Conservation (phyloP, 2,888 invertebrate species). For the Caenorhabditis becei region DNA sequence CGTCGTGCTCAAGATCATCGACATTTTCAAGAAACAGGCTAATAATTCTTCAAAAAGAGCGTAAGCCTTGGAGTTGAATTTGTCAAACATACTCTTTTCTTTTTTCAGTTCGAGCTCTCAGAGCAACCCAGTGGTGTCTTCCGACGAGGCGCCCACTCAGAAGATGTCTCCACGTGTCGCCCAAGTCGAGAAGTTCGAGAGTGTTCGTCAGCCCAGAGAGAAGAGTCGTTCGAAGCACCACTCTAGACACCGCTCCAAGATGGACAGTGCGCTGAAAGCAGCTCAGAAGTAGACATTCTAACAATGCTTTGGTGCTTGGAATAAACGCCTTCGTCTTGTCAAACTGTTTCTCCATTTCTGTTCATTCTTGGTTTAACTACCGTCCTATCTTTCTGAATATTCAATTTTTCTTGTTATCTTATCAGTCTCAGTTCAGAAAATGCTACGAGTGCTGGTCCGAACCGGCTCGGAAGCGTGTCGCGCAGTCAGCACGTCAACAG, state of each 20-base stretch:
- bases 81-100: not conserved
- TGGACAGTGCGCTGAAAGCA: slow-evolving; percentile 46
- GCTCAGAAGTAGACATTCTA: slow-evolving; percentile 26
- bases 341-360: not conserved
- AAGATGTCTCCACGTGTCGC: slow-evolving; percentile 29
- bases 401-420: not conserved
- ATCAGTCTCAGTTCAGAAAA: slow-evolving; percentile 5
- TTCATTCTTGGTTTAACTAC: not conserved
- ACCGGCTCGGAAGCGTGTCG: slow-evolving; percentile 44
- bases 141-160: slow-evolving; percentile 30
- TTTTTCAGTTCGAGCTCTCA: slow-evolving; percentile 1
- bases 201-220: slow-evolving; percentile 40
- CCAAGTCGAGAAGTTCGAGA: slow-evolving; percentile 42
- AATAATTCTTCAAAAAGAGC: slow-evolving; percentile 26
- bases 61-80: not conserved
- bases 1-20: slow-evolving; percentile 33
- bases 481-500: slow-evolving; percentile 51
- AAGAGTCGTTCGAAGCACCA: slow-evolving; percentile 52
- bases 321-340: slow-evolving; percentile 17
- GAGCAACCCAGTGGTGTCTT: not conserved
- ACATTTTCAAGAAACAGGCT: slow-evolving; percentile 43
- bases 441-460: slow-evolving; percentile 48
- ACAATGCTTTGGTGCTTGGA: not conserved
- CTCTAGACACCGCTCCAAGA: slow-evolving; percentile 49
- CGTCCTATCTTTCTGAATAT: not conserved